Base-by-base conservation (phyloP, 2,797 vertebrate genomes). In the Crypturellus tataupa region DNA sequence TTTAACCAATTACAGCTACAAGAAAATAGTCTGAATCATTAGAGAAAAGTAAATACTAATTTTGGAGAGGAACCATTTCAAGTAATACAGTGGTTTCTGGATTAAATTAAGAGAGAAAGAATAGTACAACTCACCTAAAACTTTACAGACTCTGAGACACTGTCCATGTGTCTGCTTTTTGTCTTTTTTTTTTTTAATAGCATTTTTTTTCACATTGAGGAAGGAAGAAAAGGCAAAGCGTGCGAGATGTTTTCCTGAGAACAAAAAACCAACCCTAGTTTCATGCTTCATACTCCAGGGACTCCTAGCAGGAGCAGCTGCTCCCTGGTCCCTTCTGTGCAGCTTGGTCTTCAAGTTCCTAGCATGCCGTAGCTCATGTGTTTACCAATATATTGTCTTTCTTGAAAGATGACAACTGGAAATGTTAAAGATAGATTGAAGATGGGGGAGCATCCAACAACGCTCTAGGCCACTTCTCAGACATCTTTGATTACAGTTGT, bases 121-220 rank as follows among this genome's bases (percentile, higher is more conserved):
- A 10, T 29, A 64, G 65, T 42, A 29, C n/a, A 89, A 42, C 55
- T 67, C 33, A 86, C 40, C n/a, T 90, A 37, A 71, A 90, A 8
- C 40, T 58, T 93, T 64, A 46, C 18, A 65, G 44, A 91, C n/a
- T 71, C 49, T 46, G 64, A 89, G 10, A 35, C 13, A 86, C 70
- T 88, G 29, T 59, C 67, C 69, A n/a, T 69, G 49, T 73, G 53
- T 72, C 71, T 89, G 14, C 31, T 79, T 93, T 87, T 87, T 82
- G 20, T n/a, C 85, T 33, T 46, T 47, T 68, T 47, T 21, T 69
- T 19, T 29, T 27, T 29, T 29, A 39, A 40, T 23, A 25, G 9
- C 78, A 44, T 90, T 79, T 87, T 77, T 91, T 83, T 79, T 78
- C 73, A 56, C 77, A 68, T 31, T 51, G 55, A 31, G 10, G 42